A percentile compares a stretch with the other conserved stretches of the same genome.
Evolutionary conservation across 2,797 vertebrate species (phyloP).

Genomic region (Bryconaethiops microstoma): DNA sequence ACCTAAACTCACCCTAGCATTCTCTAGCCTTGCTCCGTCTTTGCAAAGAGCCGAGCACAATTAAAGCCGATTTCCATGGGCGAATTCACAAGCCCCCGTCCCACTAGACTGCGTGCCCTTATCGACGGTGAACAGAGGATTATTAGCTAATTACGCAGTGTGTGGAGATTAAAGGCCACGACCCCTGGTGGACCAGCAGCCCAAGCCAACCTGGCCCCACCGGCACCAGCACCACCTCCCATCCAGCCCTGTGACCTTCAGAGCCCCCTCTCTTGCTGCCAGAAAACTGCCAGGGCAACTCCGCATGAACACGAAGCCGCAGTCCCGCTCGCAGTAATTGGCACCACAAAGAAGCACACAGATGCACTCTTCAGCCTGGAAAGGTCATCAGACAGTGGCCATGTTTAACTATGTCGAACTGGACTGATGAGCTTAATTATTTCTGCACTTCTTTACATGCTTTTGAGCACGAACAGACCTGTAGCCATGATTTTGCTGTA

Average conservation of each 20-base stretch:
- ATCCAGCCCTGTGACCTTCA: slow-evolving; percentile 50
- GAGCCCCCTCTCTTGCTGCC: background rate
- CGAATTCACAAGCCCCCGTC: slow-evolving; percentile 38
- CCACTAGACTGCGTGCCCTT: slow-evolving; percentile 40
- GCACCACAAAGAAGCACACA: slow-evolving; percentile 20
- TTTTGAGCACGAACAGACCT: background rate
- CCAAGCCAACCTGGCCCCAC: slow-evolving; percentile 34
- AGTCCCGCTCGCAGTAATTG: slow-evolving; percentile 53
- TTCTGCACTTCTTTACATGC: background rate
- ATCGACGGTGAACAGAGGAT: slow-evolving; percentile 46
- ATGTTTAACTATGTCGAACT: slow-evolving; percentile 44
- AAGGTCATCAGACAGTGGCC: slow-evolving; percentile 25
- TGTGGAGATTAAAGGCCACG: slow-evolving; percentile 49
- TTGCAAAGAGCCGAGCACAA: slow-evolving; percentile 20
- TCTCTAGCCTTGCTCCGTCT: slow-evolving; percentile 6
- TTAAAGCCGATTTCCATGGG: slow-evolving; percentile 52
- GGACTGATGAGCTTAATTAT: background rate
- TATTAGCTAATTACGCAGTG: slow-evolving; percentile 48
- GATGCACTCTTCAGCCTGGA: slow-evolving; percentile 19
- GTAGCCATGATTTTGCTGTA: background rate
- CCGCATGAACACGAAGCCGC: slow-evolving; percentile 55
- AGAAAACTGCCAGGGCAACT: slow-evolving; percentile 1
- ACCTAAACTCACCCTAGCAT: background rate
- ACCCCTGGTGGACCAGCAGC: slow-evolving; percentile 24
- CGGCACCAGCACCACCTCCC: slow-evolving; percentile 10